A percentile compares a stretch with the other conserved stretches of the same genome.
These are phyloP conservation scores for Pyrrhopygopsis socrates DNA, from an alignment of 2,888 invertebrate species.

Conservation along the genomic window DNA sequence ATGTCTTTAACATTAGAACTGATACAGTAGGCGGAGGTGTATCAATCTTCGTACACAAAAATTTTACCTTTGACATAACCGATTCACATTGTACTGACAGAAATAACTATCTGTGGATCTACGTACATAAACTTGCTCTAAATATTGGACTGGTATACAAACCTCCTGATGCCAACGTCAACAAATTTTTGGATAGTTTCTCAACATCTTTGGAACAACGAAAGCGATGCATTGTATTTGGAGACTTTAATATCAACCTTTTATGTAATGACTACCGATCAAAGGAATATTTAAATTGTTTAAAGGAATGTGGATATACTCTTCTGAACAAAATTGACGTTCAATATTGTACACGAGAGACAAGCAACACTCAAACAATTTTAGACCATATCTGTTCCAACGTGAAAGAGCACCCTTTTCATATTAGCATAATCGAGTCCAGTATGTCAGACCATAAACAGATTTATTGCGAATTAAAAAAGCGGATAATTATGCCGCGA, in stretches of 20 bases:
- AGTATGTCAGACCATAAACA: no score
- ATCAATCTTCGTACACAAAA: constrained; percentile 76
- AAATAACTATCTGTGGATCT: constrained; percentile 34
- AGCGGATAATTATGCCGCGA: neutral
- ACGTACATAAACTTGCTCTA: constrained; percentile 8
- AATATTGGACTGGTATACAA: constrained; percentile 27
- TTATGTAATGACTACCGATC: constrained; percentile 1
- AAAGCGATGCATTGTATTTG: neutral
- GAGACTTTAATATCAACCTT: no score
- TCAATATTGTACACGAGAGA: constrained; percentile 29
- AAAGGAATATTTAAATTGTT: neutral
- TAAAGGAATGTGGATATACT: constrained; percentile 17
- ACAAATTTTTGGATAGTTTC: constrained; percentile 15
- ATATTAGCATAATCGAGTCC: neutral
- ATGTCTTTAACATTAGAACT: constrained; percentile 37
- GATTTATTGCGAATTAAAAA: constrained; percentile 3
- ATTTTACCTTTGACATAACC: constrained; percentile 53
- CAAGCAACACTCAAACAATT: constrained; percentile 6
- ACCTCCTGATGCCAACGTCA: neutral
- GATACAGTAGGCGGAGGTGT: neutral
- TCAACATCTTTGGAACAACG: neutral
- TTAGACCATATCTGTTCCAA: constrained; percentile 27
- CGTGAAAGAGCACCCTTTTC: neutral
- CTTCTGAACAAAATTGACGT: neutral
- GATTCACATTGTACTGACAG: constrained; percentile 9